phyloP scores from a whole-genome alignment of 2,888 invertebrate genomes.

The Apocheima hispidaria region DNA sequence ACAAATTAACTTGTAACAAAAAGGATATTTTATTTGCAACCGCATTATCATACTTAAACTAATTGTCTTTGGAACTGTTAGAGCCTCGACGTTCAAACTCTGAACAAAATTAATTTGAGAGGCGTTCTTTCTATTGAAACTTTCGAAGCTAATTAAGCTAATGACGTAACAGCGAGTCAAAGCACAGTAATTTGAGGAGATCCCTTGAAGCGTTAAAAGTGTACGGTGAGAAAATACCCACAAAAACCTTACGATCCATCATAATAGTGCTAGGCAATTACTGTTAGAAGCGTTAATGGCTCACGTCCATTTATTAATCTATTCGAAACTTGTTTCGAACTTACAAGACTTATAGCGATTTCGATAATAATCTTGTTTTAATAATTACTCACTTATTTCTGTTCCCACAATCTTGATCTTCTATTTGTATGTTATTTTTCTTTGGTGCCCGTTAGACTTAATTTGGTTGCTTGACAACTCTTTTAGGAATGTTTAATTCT shows the following conservation, averaged over 20 bases:
- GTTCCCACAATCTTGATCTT: slow-evolving; percentile 81
- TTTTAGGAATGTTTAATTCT: slow-evolving; percentile 75
- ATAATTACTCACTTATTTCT: slow-evolving; percentile 82
- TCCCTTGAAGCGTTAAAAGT: slow-evolving; percentile 75
- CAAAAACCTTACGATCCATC: slow-evolving; percentile 83
- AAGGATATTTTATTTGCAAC: slow-evolving; percentile 63
- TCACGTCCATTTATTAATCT: slow-evolving; percentile 79
- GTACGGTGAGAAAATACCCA: slow-evolving; percentile 74
- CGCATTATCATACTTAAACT: slow-evolving; percentile 53
- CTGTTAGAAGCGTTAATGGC: slow-evolving; percentile 83
- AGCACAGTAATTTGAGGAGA: slow-evolving; percentile 64
- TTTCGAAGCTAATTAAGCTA: slow-evolving; percentile 62
- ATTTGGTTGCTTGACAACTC: slow-evolving; percentile 79
- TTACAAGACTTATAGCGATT: slow-evolving; percentile 78
- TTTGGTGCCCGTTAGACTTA: slow-evolving; percentile 66
- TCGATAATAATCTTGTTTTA: slow-evolving; percentile 84
- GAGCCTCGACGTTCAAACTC: slow-evolving; percentile 20
- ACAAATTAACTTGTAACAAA: slow-evolving; percentile 74
- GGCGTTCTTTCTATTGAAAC: slow-evolving; percentile 50
- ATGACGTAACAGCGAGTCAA: slow-evolving; percentile 60
- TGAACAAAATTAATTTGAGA: slow-evolving; percentile 34
- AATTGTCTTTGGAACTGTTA: slow-evolving; percentile 47
- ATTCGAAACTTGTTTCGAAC: slow-evolving; percentile 77
- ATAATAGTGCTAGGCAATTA: slow-evolving; percentile 83
- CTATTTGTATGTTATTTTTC: slow-evolving; percentile 81